phyloP scores from a whole-genome alignment of 53 echinoderm and acorn worm species.

The Hippasteria phrygiana region DNA sequence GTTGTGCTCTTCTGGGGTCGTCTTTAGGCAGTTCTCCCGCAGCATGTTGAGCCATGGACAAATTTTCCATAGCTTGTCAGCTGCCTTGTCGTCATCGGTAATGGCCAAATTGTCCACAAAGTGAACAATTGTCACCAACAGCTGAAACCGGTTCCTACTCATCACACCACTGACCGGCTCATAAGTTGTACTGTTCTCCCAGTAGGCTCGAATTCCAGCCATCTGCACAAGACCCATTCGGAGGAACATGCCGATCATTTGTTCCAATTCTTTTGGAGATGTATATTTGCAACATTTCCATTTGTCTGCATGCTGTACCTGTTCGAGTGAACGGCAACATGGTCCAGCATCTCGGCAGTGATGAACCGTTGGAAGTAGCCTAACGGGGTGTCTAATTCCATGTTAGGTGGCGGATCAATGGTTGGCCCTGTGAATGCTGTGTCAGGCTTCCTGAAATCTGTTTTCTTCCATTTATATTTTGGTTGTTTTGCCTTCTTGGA shows the following conservation, averaged over 20 bases:
- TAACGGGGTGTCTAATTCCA: constrained; percentile 46
- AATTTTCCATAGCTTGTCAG: constrained; percentile 69
- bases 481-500: constrained; percentile 18
- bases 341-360: constrained; percentile 31
- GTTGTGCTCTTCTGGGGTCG: constrained; percentile 50
- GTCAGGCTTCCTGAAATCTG: constrained; percentile 29
- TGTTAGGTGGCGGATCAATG: constrained; percentile 16
- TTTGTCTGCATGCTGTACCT: constrained; percentile 45
- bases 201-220: constrained; percentile 58
- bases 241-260: constrained; percentile 58
- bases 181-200: constrained; percentile 54
- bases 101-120: constrained; percentile 60
- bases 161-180: constrained; percentile 53
- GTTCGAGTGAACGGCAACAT: constrained; percentile 55
- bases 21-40: too few relatives aligned
- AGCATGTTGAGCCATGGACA: constrained; percentile 47
- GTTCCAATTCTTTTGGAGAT: constrained; percentile 55
- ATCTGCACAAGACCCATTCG: constrained; percentile 71
- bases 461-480: constrained; percentile 32
- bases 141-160: constrained; percentile 65
- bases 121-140: constrained; percentile 38
- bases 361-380: constrained; percentile 57
- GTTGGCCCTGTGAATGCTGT: constrained; percentile 33
- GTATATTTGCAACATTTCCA: constrained; percentile 40
- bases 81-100: constrained; percentile 41